phyloP scores from a whole-genome alignment of 2,888 invertebrate species.

The Lapara coniferarum region DNA sequence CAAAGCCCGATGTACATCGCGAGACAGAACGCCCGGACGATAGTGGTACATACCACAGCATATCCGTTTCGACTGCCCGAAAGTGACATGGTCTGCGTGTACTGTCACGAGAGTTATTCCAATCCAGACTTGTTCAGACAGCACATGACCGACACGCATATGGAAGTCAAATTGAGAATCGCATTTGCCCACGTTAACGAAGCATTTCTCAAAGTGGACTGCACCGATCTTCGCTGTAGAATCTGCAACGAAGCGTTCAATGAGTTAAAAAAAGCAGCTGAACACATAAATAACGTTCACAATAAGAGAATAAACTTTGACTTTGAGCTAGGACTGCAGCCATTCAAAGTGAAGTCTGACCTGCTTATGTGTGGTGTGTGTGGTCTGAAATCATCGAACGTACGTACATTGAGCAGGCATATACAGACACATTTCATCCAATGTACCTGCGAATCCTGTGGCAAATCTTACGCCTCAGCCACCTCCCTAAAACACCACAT shows the following conservation, averaged over 20 bases:
- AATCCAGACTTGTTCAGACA: slow-evolving; percentile 52
- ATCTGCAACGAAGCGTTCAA: slow-evolving; percentile 49
- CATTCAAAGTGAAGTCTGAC: slow-evolving; percentile 46
- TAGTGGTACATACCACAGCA: slow-evolving; percentile 72
- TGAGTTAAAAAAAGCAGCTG: slow-evolving; percentile 46
- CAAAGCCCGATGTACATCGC: slow-evolving; percentile 60
- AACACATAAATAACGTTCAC: slow-evolving; percentile 53
- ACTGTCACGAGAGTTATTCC: slow-evolving; percentile 66
- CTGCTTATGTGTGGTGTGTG: slow-evolving; percentile 57
- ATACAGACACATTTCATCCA: slow-evolving; percentile 60
- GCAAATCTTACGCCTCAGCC: slow-evolving; percentile 58
- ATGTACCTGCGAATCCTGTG: slow-evolving; percentile 64
- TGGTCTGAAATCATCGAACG: slow-evolving; percentile 47
- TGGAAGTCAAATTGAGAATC: slow-evolving; percentile 33
- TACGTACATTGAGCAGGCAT: slow-evolving; percentile 60
- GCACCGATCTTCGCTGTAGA: slow-evolving; percentile 59
- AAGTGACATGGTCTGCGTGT: slow-evolving; percentile 69
- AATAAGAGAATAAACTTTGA: slow-evolving; percentile 46
- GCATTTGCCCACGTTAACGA: slow-evolving; percentile 45
- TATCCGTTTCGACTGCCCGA: slow-evolving; percentile 75
- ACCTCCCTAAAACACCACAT: slow-evolving; percentile 53
- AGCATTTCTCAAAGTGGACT: slow-evolving; percentile 57
- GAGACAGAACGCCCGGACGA: slow-evolving; percentile 71
- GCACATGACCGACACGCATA: slow-evolving; percentile 44
- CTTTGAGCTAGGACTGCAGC: slow-evolving; percentile 57